These are phyloP conservation scores for Ispidina lecontei DNA, from an alignment of 2,797 vertebrate genomes.

Conservation along the genomic window DNA sequence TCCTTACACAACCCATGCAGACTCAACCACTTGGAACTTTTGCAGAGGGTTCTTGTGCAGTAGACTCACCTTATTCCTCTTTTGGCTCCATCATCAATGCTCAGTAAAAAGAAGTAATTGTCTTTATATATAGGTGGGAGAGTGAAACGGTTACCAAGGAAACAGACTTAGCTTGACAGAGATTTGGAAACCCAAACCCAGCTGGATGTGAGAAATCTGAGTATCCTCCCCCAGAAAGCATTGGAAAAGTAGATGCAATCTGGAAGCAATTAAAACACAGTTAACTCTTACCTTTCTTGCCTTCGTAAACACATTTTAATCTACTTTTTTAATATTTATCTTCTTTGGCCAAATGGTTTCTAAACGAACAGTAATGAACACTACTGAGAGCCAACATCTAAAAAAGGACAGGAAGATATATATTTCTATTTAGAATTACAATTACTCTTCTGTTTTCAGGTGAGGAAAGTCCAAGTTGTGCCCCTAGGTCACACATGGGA, in stretches of 20 bases:
- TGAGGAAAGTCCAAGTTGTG: not conserved
- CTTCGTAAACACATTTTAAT: not conserved
- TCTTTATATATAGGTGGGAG: conserved; percentile 51
- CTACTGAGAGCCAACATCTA: not conserved
- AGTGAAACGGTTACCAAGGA: conserved; percentile 62
- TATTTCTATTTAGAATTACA: not conserved
- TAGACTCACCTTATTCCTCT: not conserved
- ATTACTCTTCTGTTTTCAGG: not conserved
- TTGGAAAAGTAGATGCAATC: conserved; percentile 66
- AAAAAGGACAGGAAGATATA: not conserved
- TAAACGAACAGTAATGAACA: not conserved
- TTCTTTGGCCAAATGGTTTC: not conserved
- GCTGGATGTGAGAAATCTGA: conserved; percentile 62
- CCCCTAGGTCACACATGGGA: not conserved
- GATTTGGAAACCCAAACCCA: conserved; percentile 66
- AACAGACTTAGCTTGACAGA: conserved; percentile 52
- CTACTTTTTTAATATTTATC: not conserved
- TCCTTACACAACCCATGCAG: not conserved
- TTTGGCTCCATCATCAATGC: not conserved
- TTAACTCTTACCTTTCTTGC: conserved; percentile 41
- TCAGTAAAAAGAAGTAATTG: conserved; percentile 46
- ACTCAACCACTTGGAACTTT: not conserved
- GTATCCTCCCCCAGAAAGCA: conserved; percentile 64
- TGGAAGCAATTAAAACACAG: conserved; percentile 47
- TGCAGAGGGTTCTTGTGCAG: not conserved